Conservation (phyloP, 2,113 vertebrate genomes). For the rabbit (Oryctolagus cuniculus) region DNA sequence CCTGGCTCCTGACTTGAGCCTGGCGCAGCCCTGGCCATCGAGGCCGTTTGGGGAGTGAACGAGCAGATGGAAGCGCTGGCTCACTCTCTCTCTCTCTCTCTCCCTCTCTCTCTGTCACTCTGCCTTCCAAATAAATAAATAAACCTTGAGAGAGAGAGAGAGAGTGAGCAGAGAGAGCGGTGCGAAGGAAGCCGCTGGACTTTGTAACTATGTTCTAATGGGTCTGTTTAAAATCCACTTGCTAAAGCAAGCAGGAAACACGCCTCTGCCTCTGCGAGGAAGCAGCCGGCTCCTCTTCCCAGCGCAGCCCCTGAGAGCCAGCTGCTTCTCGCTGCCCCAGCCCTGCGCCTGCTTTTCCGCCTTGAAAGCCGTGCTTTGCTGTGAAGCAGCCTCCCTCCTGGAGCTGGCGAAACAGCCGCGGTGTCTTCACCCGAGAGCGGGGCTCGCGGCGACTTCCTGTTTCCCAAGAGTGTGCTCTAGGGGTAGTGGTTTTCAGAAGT, state of each 20-base stretch:
- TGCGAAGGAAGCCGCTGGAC: neutral
- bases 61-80: no score
- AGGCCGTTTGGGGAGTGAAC: no score
- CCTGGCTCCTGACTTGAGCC: no score
- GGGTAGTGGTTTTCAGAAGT: neutral
- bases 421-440: neutral
- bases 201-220: neutral
- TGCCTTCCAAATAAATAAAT: no score
- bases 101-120: no score
- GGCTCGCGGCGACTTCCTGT: conserved; percentile 45
- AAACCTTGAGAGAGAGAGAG: no score
- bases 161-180: neutral
- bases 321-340: neutral
- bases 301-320: neutral
- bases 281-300: no score
- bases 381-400: neutral
- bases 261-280: no score
- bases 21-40: no score
- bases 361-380: neutral
- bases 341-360: neutral
- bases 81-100: no score
- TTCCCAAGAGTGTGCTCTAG: neutral
- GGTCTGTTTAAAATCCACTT: neutral
- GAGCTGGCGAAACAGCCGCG: neutral
- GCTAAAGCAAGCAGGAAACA: neutral